These are phyloP conservation scores for Cryptoleucopteryx plumbea DNA, from an alignment of 2,113 vertebrate genomes.

Conservation along the genomic window DNA sequence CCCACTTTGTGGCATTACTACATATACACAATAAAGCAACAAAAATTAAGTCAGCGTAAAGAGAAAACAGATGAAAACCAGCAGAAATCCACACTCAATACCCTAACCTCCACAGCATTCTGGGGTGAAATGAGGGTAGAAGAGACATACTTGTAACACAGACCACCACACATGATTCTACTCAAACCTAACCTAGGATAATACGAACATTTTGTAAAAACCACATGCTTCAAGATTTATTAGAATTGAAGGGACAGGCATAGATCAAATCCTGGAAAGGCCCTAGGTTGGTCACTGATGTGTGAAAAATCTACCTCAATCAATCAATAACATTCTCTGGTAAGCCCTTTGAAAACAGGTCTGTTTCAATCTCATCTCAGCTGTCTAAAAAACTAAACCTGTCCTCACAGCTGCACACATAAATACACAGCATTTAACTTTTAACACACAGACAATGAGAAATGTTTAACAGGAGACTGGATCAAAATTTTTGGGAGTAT, in stretches of 20 bases:
- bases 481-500: background rate
- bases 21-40: background rate
- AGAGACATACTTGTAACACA: background rate
- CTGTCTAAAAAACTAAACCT: background rate
- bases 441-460: accelerated
- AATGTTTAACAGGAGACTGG: background rate
- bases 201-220: background rate
- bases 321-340: background rate
- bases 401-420: background rate
- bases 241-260: background rate
- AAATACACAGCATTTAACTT: background rate
- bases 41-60: background rate
- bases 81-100: background rate
- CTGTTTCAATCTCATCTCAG: background rate
- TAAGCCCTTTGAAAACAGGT: background rate
- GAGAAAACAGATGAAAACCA: background rate
- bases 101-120: background rate
- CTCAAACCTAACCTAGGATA: background rate
- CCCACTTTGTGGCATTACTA: background rate
- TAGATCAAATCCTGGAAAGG: background rate
- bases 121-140: background rate
- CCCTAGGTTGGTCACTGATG: background rate
- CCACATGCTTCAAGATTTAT: background rate
- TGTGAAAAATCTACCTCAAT: background rate
- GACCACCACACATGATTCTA: background rate